Evolutionary conservation across 2,113 vertebrate species (phyloP), one percentile per base, ranked within the genome.

Genomic region (Malurus cyaneus): DNA sequence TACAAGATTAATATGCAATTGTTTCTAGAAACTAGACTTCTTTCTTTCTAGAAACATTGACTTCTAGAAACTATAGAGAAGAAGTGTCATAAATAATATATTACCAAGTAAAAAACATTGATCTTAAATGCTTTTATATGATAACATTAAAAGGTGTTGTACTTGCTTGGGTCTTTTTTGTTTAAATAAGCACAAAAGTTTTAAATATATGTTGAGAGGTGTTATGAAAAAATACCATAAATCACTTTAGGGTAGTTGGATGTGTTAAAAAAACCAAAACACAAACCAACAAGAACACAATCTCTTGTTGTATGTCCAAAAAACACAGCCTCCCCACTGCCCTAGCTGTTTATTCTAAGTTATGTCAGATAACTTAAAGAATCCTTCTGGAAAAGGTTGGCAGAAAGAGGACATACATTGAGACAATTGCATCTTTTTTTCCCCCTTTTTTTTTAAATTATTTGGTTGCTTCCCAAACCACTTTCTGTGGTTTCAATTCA

Each of bases 401-500:
- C 79, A 83, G 42, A 42, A 31, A 62, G 50, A 65, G 23, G 32
- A 44, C 25, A 11, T 69, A 25, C 6, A 23, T 4, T 65, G 67
- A 77, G 36, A 50, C 18, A 65, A n/a, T 74, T 86, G 13, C 8
- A 26, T 67, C 11, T 57, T 69, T 19, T 49, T 29, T 15, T 64
- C 4, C 13, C 8, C 2, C 2, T 17, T 23, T 4, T 49, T 18
- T 41, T 61, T 72, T 28, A 4, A 1, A 24, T 59, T 34, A 11
- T 67, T 5, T n/a, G 47, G 32, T 81, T 78, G 24, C 42, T 92
- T 86, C 84, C 24, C 80, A 87, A 83, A 52, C 44, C 53, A 36
- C 21, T 86, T 86, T 92, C 53, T 61, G 61, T 85, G 69, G 73
- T 85, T 93, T 89, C 53, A 53, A 15, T 94, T 97, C 41, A 85